These are phyloP conservation scores for Nymphicus hollandicus DNA, from an alignment of 2,113 vertebrate species.

Conservation along the genomic window DNA sequence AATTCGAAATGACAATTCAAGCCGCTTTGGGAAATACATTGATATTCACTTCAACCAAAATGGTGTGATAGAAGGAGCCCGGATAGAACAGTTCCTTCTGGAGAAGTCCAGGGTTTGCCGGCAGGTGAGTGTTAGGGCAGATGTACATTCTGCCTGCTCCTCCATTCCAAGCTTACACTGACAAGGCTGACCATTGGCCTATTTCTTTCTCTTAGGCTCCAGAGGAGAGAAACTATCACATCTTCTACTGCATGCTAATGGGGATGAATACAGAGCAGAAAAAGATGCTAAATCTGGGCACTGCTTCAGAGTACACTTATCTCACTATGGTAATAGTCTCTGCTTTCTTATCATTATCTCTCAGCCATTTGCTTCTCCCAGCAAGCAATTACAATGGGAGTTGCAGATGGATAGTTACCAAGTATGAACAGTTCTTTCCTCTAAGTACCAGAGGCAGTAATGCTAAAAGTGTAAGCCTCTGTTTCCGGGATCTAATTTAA, in stretches of 20 bases:
- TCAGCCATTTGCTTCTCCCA: neutral
- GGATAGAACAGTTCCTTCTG: slow-evolving; percentile 92
- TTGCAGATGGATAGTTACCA: neutral
- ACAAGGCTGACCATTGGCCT: neutral
- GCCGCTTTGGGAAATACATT: slow-evolving; percentile 97
- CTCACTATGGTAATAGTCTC: slow-evolving; percentile 83
- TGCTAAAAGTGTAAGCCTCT: neutral
- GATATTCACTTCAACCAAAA: slow-evolving; percentile 85
- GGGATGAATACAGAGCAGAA: slow-evolving; percentile 91
- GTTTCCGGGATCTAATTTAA: neutral
- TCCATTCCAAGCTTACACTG: neutral
- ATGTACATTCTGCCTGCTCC: neutral
- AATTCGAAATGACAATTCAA: slow-evolving; percentile 93
- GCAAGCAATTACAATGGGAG: neutral
- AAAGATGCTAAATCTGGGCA: slow-evolving; percentile 84
- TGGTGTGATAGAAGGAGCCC: slow-evolving; percentile 88
- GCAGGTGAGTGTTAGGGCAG: slow-evolving; percentile 78
- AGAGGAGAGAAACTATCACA: slow-evolving; percentile 94
- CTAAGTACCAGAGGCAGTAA: neutral
- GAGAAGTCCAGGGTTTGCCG: slow-evolving; percentile 96
- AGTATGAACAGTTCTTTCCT: neutral
- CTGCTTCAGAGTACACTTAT: slow-evolving; percentile 85
- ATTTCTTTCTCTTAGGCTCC: slow-evolving; percentile 74
- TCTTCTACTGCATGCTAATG: slow-evolving; percentile 96
- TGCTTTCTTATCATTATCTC: neutral